Evolutionary conservation across 1,140 invertebrate genomes (phyloP).

Genomic region (Drosophila azteca): DNA sequence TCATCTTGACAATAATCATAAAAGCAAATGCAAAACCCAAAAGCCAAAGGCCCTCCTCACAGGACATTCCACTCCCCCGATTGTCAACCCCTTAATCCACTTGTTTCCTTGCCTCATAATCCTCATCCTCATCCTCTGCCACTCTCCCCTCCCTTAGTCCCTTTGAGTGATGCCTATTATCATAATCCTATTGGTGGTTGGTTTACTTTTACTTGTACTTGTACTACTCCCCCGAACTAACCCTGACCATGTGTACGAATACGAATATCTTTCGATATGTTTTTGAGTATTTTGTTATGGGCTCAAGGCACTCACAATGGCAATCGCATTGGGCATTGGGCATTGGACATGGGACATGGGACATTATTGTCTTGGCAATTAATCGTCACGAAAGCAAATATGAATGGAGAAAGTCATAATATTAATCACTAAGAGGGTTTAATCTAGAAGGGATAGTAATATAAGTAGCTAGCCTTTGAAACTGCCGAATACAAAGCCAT

Average conservation of each 20-base stretch:
- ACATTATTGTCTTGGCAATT: constrained; percentile 27
- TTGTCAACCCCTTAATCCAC: constrained; percentile 75
- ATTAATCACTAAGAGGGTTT: background rate
- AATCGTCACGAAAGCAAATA: constrained; percentile 32
- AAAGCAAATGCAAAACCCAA: constrained; percentile 77
- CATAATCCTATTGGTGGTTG: constrained; percentile 40
- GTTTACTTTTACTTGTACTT: background rate
- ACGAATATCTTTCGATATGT: constrained; percentile 54
- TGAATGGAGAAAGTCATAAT: constrained; percentile 9
- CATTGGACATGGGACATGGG: constrained; percentile 46
- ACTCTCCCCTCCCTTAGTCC: background rate
- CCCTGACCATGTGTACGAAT: constrained; percentile 55
- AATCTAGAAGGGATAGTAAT: no score
- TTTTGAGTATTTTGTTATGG: constrained; percentile 71
- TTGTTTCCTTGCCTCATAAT: constrained; percentile 64
- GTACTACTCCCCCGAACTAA: constrained; percentile 14
- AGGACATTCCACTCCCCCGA: constrained; percentile 22
- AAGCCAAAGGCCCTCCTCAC: constrained; percentile 45
- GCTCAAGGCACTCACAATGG: constrained; percentile 36
- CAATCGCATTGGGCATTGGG: constrained; percentile 56
- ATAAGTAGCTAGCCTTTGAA: no score
- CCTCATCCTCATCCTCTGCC: constrained; percentile 32
- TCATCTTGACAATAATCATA: constrained; percentile 72
- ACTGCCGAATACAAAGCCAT: no score
- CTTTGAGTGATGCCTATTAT: constrained; percentile 40